Conservation (phyloP, 2,888 invertebrate species). For the Philonicus albiceps region DNA sequence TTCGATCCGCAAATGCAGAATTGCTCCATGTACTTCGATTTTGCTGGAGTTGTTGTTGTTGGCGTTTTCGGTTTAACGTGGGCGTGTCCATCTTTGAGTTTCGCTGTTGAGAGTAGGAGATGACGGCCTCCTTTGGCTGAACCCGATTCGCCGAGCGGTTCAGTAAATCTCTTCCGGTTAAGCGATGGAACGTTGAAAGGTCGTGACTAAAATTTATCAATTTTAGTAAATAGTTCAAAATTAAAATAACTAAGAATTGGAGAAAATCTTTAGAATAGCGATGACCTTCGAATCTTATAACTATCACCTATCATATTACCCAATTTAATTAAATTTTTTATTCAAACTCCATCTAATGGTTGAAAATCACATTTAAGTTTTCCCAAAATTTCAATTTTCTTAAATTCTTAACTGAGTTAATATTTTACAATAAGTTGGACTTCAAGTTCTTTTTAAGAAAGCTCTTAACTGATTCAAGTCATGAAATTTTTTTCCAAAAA, state of each 20-base stretch:
- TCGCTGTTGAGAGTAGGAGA: constrained; percentile 65
- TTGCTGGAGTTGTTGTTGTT: constrained; percentile 56
- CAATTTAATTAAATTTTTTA: background rate
- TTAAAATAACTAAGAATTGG: background rate
- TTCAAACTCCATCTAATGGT: background rate
- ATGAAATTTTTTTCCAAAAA: too few relatives aligned
- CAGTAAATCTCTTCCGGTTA: constrained; percentile 64
- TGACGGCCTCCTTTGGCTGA: constrained; percentile 64
- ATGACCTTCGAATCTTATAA: background rate
- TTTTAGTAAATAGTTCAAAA: background rate
- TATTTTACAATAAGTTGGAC: too few relatives aligned
- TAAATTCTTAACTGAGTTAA: too few relatives aligned
- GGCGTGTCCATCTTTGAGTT: constrained; percentile 65
- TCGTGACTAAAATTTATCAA: constrained; percentile 58
- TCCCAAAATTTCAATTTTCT: too few relatives aligned
- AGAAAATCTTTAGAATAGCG: background rate
- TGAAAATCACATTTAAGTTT: too few relatives aligned
- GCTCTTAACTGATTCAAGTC: too few relatives aligned
- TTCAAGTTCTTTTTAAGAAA: too few relatives aligned
- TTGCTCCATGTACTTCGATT: constrained; percentile 71
- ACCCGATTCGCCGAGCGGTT: constrained; percentile 63
- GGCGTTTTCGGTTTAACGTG: constrained; percentile 61
- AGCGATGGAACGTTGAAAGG: constrained; percentile 65
- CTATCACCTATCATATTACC: background rate
- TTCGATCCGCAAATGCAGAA: constrained; percentile 73